Conservation (phyloP, 2,113 vertebrate species). For the Scophthalmus maximus region DNA sequence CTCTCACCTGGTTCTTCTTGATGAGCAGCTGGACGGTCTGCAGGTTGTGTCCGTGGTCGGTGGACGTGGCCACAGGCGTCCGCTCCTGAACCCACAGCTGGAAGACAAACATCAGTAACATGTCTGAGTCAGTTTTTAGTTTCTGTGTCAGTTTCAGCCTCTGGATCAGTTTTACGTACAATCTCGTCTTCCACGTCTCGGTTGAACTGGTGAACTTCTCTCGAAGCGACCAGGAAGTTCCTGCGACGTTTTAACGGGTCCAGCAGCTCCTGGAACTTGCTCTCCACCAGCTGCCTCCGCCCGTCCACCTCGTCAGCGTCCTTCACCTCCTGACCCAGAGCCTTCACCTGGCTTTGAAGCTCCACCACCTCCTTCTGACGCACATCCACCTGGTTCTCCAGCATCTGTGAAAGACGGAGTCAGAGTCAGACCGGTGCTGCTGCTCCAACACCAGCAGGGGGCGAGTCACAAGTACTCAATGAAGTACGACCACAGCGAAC, state of each 20-base stretch:
- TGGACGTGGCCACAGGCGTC: conserved; percentile 93
- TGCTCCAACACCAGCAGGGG: background rate
- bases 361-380: conserved; percentile 95
- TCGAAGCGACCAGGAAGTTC: conserved; percentile 90
- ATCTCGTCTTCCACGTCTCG: conserved; percentile 96
- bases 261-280: conserved; percentile 90
- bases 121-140: too few species aligned
- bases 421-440: background rate
- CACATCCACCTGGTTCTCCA: conserved; percentile 98
- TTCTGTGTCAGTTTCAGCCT: too few species aligned
- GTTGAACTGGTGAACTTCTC: conserved; percentile 97
- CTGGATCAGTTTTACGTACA: conserved; percentile 76
- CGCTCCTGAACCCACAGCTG: conserved; percentile 87
- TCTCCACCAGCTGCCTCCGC: conserved; percentile 88
- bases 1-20: conserved; percentile 95
- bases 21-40: conserved; percentile 97
- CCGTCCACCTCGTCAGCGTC: conserved; percentile 93
- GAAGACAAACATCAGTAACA: background rate
- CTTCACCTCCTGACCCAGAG: conserved; percentile 92
- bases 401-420: conserved; percentile 82
- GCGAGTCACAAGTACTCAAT: too few species aligned
- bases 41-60: conserved; percentile 95
- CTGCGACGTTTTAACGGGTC: conserved; percentile 89
- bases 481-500: background rate
- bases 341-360: conserved; percentile 92